Evolutionary conservation across 2,888 invertebrate species (phyloP).

Genomic region (Clivina fossor): DNA sequence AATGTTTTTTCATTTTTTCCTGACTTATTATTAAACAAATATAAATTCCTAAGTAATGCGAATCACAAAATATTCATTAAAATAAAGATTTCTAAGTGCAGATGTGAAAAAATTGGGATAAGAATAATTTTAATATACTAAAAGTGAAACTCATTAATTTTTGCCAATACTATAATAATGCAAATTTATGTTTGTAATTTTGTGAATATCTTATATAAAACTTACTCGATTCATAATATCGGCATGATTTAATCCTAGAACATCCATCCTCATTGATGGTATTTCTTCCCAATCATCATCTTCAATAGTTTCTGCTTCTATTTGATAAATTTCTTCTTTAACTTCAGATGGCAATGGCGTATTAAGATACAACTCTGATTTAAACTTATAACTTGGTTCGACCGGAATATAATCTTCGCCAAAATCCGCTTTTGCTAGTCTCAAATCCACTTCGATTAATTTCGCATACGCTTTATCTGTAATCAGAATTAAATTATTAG

Average conservation of each 20-base stretch:
- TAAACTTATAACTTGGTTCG: conserved; percentile 47
- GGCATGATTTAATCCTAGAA: conserved; percentile 69
- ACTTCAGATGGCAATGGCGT: conserved; percentile 39
- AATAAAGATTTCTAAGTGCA: too few species aligned
- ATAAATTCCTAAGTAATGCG: too few species aligned
- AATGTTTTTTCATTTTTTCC: too few species aligned
- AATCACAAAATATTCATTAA: too few species aligned
- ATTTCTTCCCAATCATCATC: conserved; percentile 49
- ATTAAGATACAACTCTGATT: conserved; percentile 52
- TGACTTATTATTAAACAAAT: too few species aligned
- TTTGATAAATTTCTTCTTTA: conserved; percentile 40
- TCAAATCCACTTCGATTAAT: conserved; percentile 61
- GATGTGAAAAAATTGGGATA: too few species aligned
- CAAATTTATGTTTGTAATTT: too few species aligned
- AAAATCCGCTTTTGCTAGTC: conserved; percentile 65
- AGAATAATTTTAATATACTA: too few species aligned
- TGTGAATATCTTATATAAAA: too few species aligned
- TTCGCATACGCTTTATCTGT: conserved; percentile 61
- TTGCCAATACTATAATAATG: too few species aligned
- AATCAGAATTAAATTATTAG: conserved; percentile 1
- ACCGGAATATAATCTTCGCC: conserved; percentile 65
- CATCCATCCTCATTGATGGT: conserved; percentile 68
- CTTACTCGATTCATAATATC: conserved; percentile 59
- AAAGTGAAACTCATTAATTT: too few species aligned
- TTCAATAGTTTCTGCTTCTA: conserved; percentile 40